These are phyloP conservation scores for Bombycilla garrulus DNA, from an alignment of 2,113 vertebrate genomes.

Conservation along the genomic window DNA sequence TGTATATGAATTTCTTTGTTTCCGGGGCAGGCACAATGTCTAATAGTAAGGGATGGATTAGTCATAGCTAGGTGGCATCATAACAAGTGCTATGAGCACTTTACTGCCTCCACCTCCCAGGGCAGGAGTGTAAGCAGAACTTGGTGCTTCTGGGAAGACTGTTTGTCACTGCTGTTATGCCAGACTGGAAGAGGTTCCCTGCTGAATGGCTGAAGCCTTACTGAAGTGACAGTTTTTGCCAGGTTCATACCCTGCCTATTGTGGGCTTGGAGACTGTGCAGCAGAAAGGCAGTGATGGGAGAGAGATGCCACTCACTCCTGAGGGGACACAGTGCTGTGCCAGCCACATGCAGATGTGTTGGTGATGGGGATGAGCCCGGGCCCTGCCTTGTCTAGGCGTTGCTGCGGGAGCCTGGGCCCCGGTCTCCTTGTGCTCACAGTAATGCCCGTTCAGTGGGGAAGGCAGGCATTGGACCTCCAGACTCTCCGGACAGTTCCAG, in stretches of 20 bases:
- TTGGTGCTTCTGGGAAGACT: neutral
- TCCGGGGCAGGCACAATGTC: constrained; percentile 28
- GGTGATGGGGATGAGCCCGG: neutral
- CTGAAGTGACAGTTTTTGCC: neutral
- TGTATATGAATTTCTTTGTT: neutral
- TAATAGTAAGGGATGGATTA: neutral
- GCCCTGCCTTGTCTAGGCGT: neutral
- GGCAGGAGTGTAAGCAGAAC: neutral
- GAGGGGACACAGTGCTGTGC: neutral
- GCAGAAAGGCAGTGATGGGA: neutral
- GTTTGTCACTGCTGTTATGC: neutral
- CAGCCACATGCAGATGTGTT: neutral
- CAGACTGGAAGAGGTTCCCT: neutral
- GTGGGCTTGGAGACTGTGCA: accelerated
- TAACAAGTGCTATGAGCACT: neutral
- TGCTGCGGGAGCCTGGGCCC: neutral
- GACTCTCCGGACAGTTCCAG: neutral
- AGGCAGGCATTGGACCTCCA: neutral
- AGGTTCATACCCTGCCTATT: neutral
- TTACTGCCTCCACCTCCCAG: neutral
- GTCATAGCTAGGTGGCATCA: constrained; percentile 29
- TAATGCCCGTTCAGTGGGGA: neutral
- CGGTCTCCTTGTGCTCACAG: neutral
- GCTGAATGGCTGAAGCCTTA: neutral
- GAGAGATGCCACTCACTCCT: neutral